Base-by-base conservation (phyloP, 2,888 invertebrate genomes). In the Tipula unca region DNA sequence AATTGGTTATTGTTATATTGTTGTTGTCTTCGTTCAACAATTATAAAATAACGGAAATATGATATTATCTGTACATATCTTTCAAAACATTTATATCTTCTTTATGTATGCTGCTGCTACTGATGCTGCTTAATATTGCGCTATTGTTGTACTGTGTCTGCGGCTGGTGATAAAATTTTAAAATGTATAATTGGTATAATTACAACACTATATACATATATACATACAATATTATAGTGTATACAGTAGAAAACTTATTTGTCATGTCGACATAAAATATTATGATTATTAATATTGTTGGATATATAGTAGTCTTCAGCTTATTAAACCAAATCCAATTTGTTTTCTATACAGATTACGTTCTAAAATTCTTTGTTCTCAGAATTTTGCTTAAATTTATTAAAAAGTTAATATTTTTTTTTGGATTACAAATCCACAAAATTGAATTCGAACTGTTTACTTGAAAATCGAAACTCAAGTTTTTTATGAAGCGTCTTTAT, bases 191-290 rank as follows among this genome's bases (percentile, higher is more conserved):
- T 69, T 69, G 69, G 69, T 69, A 13, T 69, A 69, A 69, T 69
- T 69, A 69, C 69, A 25, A 69, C 69, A 69, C 69, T 69, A 69
- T 69, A n/a, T n/a, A n/a, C n/a, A n/a, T n/a, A n/a, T n/a, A n/a
- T n/a, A n/a, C n/a, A n/a, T n/a, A n/a, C n/a, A n/a, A 25, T 69
- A 69, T 20, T 13, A 25, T 25, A 69, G 20, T 25, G 20, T 69
- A 69, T 69, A 69, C 1, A 25, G 25, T 25, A 69, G 25, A 32
- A 32, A 32, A 32, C 4, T 32, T 0, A 6, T 32, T 69, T 69
- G 69, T 69, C 69, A 3, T 69, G 69, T 69, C 25, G 69, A 69
- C 69, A 69, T 69, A 69, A 20, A 69, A 20, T 69, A 69, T 25
- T 69, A 69, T 25, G 69, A 69, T 69, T 69, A 10, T 4, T n/a